Base-by-base conservation (phyloP, 2,797 vertebrate species). In the Chaetophractus vellerosus region DNA sequence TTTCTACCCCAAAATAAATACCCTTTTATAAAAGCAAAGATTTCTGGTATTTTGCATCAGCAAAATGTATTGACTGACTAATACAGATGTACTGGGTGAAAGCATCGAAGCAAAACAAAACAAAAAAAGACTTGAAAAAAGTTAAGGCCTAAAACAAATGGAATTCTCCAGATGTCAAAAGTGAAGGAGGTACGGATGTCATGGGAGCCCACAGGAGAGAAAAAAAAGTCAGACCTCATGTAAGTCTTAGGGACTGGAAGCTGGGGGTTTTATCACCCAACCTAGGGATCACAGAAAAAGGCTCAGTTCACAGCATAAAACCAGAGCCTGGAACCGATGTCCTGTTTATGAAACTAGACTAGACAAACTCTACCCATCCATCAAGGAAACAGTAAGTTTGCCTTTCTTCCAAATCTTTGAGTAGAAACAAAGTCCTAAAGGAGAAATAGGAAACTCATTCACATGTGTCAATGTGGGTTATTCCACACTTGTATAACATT, bases 331-430 rank as follows among this genome's bases (percentile, higher is more conserved):
- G 38, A 71, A 26, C 5, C 5, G 23, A 71, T 41, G 69, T 71
- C 69, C 38, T 71, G 18, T 79, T 91, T 50, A 74, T 92, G n/a
- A 93, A 96, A 93, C 23, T 45, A 48, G 19, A 93, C 9, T 66
- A 90, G 79, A 68, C 24, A 89, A 81, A 84, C 64, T 85, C 69
- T 92, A 94, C 52, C 59, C 36, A 92, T 38, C 36, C 16, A 95
- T 61, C 38, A 75, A 92, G 16, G 45, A 93, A 59, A 55, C 57
- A 82, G 18, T 80, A 93, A 92, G 12, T 83, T 11, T 86, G 59
- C 50, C 24, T 86, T 79, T 83, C 38, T 81, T 78, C 36, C 33
- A 83, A 91, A 94, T 26, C 55, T 71, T 6, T 71, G 19, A 76
- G 41, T 6, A 90, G 55, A 72, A 95, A 83, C 57, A 85, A 94